Evolutionary conservation across 2,888 invertebrate species (phyloP).

Genomic region (Pseudanteris insignis): DNA sequence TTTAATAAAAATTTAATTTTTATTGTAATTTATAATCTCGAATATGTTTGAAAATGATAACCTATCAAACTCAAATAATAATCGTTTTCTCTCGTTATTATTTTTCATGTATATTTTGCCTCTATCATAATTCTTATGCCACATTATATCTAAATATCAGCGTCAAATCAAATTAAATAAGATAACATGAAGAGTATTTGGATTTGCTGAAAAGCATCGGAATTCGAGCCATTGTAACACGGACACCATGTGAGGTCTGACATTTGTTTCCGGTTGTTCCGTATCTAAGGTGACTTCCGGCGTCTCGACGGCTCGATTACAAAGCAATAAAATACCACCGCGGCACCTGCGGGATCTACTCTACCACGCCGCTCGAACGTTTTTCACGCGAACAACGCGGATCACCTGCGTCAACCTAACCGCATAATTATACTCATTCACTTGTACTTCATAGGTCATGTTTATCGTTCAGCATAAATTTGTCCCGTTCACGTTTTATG

Average conservation of each 20-base stretch:
- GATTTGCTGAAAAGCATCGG: slow-evolving; percentile 25
- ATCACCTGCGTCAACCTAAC: slow-evolving; percentile 13
- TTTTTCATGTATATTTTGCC: too few relatives aligned
- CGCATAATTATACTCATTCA: slow-evolving; percentile 12
- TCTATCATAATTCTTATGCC: too few relatives aligned
- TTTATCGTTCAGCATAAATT: neutral
- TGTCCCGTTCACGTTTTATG: neutral
- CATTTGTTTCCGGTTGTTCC: slow-evolving; percentile 50
- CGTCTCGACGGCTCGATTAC: slow-evolving; percentile 58
- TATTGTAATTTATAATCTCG: too few relatives aligned
- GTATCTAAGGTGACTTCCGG: slow-evolving; percentile 59
- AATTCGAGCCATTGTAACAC: slow-evolving; percentile 21
- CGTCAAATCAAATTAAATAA: slow-evolving; percentile 15
- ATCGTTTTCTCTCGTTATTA: too few relatives aligned
- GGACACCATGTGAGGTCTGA: slow-evolving; percentile 48
- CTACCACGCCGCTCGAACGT: slow-evolving; percentile 48
- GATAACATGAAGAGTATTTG: slow-evolving; percentile 8
- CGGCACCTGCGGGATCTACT: slow-evolving; percentile 55
- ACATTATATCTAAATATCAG: slow-evolving; percentile 8
- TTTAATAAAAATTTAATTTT: too few relatives aligned
- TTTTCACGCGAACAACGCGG: slow-evolving; percentile 26
- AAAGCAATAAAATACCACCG: slow-evolving; percentile 56
- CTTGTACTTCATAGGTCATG: too few relatives aligned
- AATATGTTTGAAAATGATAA: too few relatives aligned
- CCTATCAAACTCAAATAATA: too few relatives aligned